Conservation (phyloP, 2,113 vertebrate genomes). For the Mesembrinibis cayennensis region DNA sequence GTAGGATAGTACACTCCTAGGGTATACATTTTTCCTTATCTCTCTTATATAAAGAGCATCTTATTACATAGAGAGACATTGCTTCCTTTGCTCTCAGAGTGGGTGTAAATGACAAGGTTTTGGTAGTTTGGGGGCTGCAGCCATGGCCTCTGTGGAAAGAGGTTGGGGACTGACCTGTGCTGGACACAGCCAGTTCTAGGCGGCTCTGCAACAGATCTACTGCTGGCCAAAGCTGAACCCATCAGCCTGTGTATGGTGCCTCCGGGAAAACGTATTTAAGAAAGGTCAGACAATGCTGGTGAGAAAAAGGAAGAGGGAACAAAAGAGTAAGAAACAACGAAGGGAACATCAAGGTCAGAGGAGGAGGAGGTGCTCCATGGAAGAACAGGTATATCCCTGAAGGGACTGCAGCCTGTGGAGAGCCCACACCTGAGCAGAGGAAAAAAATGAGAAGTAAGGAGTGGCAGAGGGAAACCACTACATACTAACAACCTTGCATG, state of each 20-base stretch:
- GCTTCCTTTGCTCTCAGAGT: neutral
- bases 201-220: neutral
- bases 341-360: neutral
- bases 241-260: neutral
- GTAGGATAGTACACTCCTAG: neutral
- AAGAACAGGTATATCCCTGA: neutral
- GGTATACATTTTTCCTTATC: neutral
- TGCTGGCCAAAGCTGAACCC: neutral
- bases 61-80: neutral
- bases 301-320: neutral
- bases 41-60: neutral
- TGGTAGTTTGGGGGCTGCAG: neutral
- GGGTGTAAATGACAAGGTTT: neutral
- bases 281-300: neutral
- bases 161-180: no score
- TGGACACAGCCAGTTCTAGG: neutral
- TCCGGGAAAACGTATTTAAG: neutral
- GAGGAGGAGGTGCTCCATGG: neutral
- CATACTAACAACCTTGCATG: neutral
- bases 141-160: neutral
- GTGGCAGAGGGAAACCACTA: rapidly evolving
- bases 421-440: neutral
- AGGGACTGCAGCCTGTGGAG: neutral
- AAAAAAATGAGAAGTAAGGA: neutral
- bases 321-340: neutral